Base-by-base conservation (phyloP, 2,797 vertebrate genomes). In the Salmo trutta region DNA sequence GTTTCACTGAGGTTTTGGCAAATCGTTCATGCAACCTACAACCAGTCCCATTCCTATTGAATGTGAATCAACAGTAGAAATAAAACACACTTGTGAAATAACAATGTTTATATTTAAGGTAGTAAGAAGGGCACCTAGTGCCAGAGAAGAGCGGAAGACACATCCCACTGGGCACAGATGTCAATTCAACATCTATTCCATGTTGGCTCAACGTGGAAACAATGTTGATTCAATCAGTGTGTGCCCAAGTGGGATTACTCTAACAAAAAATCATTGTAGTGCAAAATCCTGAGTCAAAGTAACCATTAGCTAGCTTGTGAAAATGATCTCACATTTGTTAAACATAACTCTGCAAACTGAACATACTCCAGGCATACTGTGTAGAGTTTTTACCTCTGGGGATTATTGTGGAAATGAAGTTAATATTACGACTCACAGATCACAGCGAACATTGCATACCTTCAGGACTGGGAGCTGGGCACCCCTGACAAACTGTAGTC, bases 221-320 rank as follows among this genome's bases (percentile, higher is more conserved):
- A 47, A 12, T 47, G 41, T 47, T 47, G 10, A 47, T 47, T 12
- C 2, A 47, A 47, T 3, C 41, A 47, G 41, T 47, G 10, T 78
- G 83, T 87, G 83, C 73, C 81, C 79, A 88, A 87, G 33, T 3
- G 12, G 41, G 41, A 47, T 47, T 47, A 47, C 41, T 47, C 41
- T 81, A 83, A 84, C 75, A 64, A 85, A 82, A 83, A 88, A 75
- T 56, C 73, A 71, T 15, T 76, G 74, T 90, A 91, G 91, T 93
- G 93, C 92, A 93, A 94, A 93, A 86, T 66, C 92, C 92, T 92
- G 92, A 93, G 90, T 83, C 85, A 86, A 90, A 86, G 73, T 67
- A 87, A 84, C 77, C 27, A 71, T 75, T 12, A 47, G 3, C 27
- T 31, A 64, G 54, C 56, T 41, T 14, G 27, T 36, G 21, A 24